Base-by-base conservation (phyloP, 64 coral and sea anemone genomes). In the Dendrophyllia cribrosa region DNA sequence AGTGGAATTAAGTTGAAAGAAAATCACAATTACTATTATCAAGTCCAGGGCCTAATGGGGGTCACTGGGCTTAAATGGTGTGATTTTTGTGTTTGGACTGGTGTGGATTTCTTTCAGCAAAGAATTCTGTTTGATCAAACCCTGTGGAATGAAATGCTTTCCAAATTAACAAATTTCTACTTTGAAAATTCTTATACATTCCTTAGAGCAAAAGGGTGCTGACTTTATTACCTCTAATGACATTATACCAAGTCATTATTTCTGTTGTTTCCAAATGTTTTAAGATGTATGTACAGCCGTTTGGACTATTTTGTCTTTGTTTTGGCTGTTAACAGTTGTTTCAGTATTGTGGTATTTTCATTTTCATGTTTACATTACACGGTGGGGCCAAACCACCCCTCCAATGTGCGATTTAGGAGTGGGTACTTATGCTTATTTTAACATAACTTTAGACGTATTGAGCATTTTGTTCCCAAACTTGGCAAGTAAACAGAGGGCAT, bases 31-130 rank as follows among this genome's bases (percentile, higher is more conserved):
- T 67, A 86, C 69, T 72, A 24, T 72, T 66, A 67, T 69, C 60
- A 65, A 68, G 82, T 67, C 63, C 59, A 86, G 62, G 82, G 82
- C 59, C 82, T 66, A 68, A 86, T 86, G 82, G 60, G 82, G 9
- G 51, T 86, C 65, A 72, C 84, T n/a, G 84, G 66, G 63, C 84
- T 87, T 87, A 87, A 87, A 69, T 61, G 80, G 59, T 84, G 80
- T 84, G 82, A 86, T 47, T 86, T 86, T 67, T 86, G 16, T 83
- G 82, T 86, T 67, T 86, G 82, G 82, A 86, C 82, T 6, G 82
- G n/a, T 62, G 82, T 69, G 48, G 64, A 70, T 70, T 86, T 86
- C 43, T 86, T 70, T 86, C 25, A 70, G 83, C 23, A 86, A 70
- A 69, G 83, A 51, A 70, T 71, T 76, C 7, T 13, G 83, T 86